phyloP scores from a whole-genome alignment of 2,113 vertebrate species.

The Clinocottus analis region DNA sequence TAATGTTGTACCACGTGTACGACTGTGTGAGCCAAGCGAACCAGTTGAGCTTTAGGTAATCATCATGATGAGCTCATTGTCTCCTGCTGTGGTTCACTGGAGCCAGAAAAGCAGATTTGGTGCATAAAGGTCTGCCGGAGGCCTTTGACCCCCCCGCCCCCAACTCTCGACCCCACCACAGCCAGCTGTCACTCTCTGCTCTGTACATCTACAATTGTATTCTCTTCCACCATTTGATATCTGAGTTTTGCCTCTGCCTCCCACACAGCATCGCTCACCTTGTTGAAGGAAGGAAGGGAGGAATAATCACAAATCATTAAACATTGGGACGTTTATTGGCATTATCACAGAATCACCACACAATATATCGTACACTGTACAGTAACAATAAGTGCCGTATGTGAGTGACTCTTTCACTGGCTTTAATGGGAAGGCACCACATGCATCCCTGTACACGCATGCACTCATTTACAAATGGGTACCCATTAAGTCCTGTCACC shows the following conservation, averaged over 20 bases:
- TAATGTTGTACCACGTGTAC: constrained; percentile 4
- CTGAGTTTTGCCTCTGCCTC: neutral
- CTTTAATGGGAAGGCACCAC: too few species aligned
- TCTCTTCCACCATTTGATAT: constrained; percentile 6
- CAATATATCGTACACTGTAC: too few species aligned
- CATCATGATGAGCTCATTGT: constrained; percentile 59
- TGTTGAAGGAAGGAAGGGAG: neutral
- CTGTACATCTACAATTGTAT: neutral
- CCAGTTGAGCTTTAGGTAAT: constrained; percentile 52
- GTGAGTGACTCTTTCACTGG: neutral
- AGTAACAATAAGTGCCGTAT: too few species aligned
- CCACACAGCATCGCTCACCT: neutral
- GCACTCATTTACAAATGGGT: neutral
- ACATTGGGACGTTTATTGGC: neutral
- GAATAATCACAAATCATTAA: neutral
- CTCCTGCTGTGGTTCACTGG: constrained; percentile 33
- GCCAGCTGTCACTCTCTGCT: constrained; percentile 62
- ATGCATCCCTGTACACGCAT: too few species aligned
- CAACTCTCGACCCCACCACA: constrained; percentile 9
- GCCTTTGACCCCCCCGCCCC: constrained; percentile 40
- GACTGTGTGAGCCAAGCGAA: constrained; percentile 31
- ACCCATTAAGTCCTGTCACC: neutral
- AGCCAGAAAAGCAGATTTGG: constrained; percentile 63
- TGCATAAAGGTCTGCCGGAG: constrained; percentile 39
- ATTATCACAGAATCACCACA: neutral